Percentiles rank a stretch among this genome's conserved stretches.
These are phyloP conservation scores for Ariopsis seemanni DNA, from an alignment of 2,113 vertebrate species.

Conservation along the genomic window DNA sequence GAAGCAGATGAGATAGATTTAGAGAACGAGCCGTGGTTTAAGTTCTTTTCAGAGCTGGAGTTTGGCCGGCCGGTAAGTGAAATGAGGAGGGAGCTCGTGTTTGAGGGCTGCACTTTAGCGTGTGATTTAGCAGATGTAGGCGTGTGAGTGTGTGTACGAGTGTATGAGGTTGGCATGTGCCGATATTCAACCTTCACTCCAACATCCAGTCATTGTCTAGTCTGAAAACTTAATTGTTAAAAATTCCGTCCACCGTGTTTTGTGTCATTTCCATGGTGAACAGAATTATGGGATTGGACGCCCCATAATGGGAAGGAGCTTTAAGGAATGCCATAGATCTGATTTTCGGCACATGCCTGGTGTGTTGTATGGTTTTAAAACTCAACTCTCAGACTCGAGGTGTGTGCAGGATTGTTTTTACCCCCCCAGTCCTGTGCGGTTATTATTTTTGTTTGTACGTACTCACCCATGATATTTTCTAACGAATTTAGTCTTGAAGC, in stretches of 20 bases:
- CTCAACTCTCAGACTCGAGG: neutral
- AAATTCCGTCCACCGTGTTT: neutral
- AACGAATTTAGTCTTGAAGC: neutral
- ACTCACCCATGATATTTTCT: neutral
- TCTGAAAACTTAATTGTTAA: neutral
- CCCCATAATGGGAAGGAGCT: neutral
- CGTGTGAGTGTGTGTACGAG: conserved; percentile 56
- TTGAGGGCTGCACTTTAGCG: conserved; percentile 23
- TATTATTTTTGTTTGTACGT: neutral
- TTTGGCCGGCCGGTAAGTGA: conserved; percentile 97
- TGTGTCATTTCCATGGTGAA: neutral
- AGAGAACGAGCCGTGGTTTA: conserved; percentile 99
- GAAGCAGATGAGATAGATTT: conserved; percentile 98
- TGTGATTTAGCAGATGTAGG: conserved; percentile 60
- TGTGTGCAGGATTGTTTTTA: neutral
- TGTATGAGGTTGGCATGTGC: conserved; percentile 27
- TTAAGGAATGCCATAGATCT: neutral
- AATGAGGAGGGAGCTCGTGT: conserved; percentile 5
- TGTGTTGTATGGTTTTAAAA: neutral
- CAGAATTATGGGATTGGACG: neutral
- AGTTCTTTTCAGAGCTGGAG: conserved; percentile 99
- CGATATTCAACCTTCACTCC: neutral
- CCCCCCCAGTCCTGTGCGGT: neutral
- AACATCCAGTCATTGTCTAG: neutral
- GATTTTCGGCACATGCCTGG: neutral